phyloP scores from a whole-genome alignment of 2,888 invertebrate species.

The Sarcophaga rosellei region DNA sequence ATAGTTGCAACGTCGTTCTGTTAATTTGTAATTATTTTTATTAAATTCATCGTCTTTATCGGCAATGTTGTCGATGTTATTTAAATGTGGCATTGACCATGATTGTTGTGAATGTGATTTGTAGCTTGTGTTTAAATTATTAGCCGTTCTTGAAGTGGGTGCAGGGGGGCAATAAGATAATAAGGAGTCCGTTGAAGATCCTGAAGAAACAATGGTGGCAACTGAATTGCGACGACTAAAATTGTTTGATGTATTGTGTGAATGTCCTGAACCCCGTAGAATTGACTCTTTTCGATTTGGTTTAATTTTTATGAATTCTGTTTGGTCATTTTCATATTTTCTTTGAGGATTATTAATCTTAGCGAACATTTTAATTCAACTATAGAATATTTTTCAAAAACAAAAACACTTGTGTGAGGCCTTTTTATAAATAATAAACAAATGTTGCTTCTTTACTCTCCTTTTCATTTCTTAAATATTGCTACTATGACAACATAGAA shows the following conservation, averaged over 20 bases:
- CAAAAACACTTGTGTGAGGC: neutral
- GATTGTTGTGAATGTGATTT: constrained; percentile 31
- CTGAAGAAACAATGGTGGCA: constrained; percentile 8
- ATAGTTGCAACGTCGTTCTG: constrained; percentile 57
- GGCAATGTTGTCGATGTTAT: neutral
- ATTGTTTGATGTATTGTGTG: constrained; percentile 29
- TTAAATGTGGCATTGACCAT: constrained; percentile 40
- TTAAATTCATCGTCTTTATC: neutral
- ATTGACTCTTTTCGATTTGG: neutral
- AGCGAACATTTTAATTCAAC: neutral
- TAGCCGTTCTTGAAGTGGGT: neutral
- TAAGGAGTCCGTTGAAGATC: neutral
- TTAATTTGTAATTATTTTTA: constrained; percentile 31
- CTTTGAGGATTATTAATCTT: neutral
- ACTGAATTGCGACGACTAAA: constrained; percentile 42
- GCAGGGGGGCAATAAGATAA: neutral
- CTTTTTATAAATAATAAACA: neutral
- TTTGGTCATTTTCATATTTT: neutral
- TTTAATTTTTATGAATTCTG: constrained; percentile 34
- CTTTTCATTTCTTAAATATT: neutral
- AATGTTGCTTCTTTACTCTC: neutral
- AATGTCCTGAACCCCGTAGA: constrained; percentile 32
- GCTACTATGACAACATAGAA: neutral
- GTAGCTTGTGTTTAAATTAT: neutral
- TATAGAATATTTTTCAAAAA: too few relatives aligned